Percentiles rank a stretch among this genome's conserved stretches.
phyloP scores from a whole-genome alignment of 1,140 invertebrate genomes.

The Macrostomum lignano region DNA sequence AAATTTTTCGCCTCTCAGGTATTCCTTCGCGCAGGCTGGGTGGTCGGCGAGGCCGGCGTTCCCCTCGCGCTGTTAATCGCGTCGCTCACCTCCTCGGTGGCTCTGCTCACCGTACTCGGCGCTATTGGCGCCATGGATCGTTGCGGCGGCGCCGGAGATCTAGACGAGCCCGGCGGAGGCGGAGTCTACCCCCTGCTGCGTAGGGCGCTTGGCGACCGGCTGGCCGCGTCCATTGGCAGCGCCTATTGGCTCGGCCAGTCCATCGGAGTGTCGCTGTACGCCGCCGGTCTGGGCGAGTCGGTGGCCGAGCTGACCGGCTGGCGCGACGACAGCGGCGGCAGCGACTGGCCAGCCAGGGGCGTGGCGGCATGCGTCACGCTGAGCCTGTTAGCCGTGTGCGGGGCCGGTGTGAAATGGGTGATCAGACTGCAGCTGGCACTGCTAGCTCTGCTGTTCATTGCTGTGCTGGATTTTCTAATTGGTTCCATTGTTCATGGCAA shows the following conservation, averaged over 20 bases:
- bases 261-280: constrained; percentile 70
- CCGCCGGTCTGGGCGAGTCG: constrained; percentile 74
- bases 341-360: too few species aligned
- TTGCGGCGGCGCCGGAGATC: constrained; percentile 55
- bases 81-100: constrained; percentile 54
- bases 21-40: constrained; percentile 75
- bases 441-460: too few species aligned
- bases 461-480: too few species aligned
- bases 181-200: constrained; percentile 76
- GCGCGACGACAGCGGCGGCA: constrained; percentile 32
- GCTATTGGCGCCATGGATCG: constrained; percentile 78
- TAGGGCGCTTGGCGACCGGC: constrained; percentile 62
- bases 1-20: too few species aligned
- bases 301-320: constrained; percentile 51
- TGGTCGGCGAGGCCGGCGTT: constrained; percentile 66
- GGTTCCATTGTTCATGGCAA: too few species aligned
- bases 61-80: constrained; percentile 56
- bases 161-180: constrained; percentile 55
- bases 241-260: constrained; percentile 81
- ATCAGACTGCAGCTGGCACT: constrained; percentile 61
- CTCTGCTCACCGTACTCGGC: constrained; percentile 58
- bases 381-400: too few species aligned
- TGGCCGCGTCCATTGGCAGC: constrained; percentile 61
- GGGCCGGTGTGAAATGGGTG: constrained; percentile 77
- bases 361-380: too few species aligned